phyloP scores from a whole-genome alignment of 1,140 invertebrate genomes.

The Acromyrmex echinatior region DNA sequence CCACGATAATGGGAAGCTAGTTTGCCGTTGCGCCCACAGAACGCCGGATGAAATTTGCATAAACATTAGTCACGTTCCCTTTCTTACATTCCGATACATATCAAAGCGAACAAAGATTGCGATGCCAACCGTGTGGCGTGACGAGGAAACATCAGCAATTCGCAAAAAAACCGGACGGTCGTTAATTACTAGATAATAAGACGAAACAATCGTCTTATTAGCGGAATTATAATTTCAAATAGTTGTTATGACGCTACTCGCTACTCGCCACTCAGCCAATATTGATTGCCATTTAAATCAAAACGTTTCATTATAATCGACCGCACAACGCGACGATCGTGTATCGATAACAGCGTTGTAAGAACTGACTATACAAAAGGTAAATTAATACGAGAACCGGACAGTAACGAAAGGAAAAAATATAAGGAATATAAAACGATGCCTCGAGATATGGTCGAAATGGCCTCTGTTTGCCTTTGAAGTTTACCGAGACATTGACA shows the following conservation, averaged over 20 bases:
- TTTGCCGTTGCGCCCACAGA: slow-evolving; percentile 37
- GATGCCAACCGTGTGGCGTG: slow-evolving; percentile 15
- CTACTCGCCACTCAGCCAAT: background rate
- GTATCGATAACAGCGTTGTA: slow-evolving; percentile 29
- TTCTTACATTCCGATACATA: slow-evolving; percentile 36
- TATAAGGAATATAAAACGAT: slow-evolving; percentile 19
- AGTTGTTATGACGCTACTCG: background rate
- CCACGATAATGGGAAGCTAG: slow-evolving; percentile 36
- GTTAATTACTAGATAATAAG: slow-evolving; percentile 1
- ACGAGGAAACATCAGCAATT: slow-evolving; percentile 27
- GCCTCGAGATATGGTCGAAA: slow-evolving; percentile 40
- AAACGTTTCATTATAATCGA: background rate
- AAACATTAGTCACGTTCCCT: slow-evolving; percentile 59
- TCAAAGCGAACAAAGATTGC: slow-evolving; percentile 14
- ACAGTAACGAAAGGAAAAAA: background rate
- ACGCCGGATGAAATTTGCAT: slow-evolving; percentile 43
- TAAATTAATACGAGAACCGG: slow-evolving; percentile 7
- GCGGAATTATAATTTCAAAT: slow-evolving; percentile 43
- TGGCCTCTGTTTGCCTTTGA: slow-evolving; percentile 66
- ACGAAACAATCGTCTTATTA: slow-evolving; percentile 28
- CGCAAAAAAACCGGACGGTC: slow-evolving; percentile 13
- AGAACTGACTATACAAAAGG: slow-evolving; percentile 27
- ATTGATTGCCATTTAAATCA: slow-evolving; percentile 61
- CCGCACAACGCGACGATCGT: background rate
- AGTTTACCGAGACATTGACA: slow-evolving; percentile 73